Base-by-base conservation (phyloP, 2,113 vertebrate species). In the Sebastes schlegelii region DNA sequence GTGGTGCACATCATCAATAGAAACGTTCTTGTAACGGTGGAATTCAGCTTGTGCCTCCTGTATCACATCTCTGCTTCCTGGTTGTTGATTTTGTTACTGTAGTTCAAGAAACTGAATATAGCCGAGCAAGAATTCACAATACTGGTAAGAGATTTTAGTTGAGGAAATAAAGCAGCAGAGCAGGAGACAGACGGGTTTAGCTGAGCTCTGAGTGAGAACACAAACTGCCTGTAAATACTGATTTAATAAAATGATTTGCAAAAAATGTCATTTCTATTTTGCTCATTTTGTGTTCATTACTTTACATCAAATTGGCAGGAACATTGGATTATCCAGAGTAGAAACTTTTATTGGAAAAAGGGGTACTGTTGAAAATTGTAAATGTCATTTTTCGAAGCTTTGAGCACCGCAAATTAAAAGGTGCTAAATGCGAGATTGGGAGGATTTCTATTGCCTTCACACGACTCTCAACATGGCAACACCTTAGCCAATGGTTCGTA, bases 161-260 rank as follows among this genome's bases (percentile, higher is more conserved):
- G 16, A 73, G 79, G 79, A 83, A 85, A 21, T 73, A n/a, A 54
- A 62, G 68, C 5, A 34, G 66, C 61, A 86, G 86, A 88, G 64
- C 57, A 80, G 77, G 74, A 83, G 70, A 88, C 51, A n/a, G 54
- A 78, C 3, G 40, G 65, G 76, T 83, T 78, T 63, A 63, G 55
- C 79, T 46, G 83, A 72, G 64, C 72, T 82, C 86, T 63, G 82
- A 88, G 74, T 75, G 80, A 80, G 45, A 91, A 92, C 64, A 79
- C 77, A 91, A 92, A 94, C 91, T 92, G 92, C 90, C 93, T 95
- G 95, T 95, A 95, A 94, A 96, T 95, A 95, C 75, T 88, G 92
- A 93, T 95, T 95, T 95, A 95, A 95, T 96, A 95, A 93, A 93
- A 87, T 70, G 42, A 93, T 94, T 95, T 95, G 82, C 92, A 87